Conservation (phyloP, 53 echinoderm and acorn worm species). For the Arbacia lixula region DNA sequence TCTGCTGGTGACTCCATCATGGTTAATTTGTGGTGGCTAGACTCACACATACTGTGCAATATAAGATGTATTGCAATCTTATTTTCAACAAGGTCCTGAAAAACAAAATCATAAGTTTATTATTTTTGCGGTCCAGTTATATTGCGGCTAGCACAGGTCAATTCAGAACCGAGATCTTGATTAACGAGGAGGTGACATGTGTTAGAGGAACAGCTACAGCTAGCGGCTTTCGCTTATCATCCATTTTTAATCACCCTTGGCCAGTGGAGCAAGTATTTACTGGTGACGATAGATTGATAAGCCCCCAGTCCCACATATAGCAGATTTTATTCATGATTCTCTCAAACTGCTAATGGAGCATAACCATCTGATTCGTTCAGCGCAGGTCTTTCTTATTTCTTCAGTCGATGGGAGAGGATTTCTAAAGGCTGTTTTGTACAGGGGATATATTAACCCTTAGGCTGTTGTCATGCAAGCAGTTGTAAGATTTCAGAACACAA, state of each 20-base stretch:
- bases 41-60: no score
- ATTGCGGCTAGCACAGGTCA: constrained; percentile 7
- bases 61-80: no score
- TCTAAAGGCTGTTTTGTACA: no score
- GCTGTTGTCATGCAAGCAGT: no score
- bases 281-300: constrained; percentile 36
- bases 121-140: no score
- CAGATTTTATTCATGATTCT: constrained; percentile 1
- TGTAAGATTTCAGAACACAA: no score
- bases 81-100: no score
- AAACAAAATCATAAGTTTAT: no score
- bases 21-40: no score
- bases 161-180: constrained; percentile 28
- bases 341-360: constrained; percentile 14
- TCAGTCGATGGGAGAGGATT: neutral
- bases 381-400: neutral
- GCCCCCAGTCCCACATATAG: constrained; percentile 28
- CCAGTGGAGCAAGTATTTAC: constrained; percentile 8
- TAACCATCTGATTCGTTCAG: neutral
- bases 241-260: constrained; percentile 32
- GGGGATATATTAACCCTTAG: no score
- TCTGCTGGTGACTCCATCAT: no score
- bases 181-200: constrained; percentile 18
- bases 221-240: constrained; percentile 37
- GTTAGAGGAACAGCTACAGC: constrained; percentile 31